Percentiles rank a stretch among this genome's conserved stretches.
These are phyloP conservation scores for Drosophila watanabei DNA, from an alignment of 1,140 invertebrate species.

Conservation along the genomic window DNA sequence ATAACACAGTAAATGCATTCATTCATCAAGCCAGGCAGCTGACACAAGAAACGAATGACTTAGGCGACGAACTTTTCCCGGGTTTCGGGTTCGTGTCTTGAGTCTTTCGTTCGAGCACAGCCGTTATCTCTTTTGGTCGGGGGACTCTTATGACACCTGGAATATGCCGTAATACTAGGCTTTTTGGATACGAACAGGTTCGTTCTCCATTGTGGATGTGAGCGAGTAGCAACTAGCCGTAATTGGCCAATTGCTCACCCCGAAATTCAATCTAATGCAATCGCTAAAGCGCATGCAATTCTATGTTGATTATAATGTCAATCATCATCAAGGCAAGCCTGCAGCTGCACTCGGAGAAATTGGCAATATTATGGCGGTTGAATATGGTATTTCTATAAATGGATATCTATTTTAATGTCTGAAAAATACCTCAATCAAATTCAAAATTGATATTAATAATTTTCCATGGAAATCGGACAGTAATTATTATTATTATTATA, in stretches of 20 bases:
- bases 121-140: slow-evolving; percentile 17
- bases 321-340: slow-evolving; percentile 4
- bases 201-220: slow-evolving; percentile 15
- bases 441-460: not conserved
- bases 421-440: not conserved
- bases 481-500: not conserved
- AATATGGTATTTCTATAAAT: not conserved
- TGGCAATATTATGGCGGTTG: too few relatives aligned
- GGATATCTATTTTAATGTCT: not conserved
- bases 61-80: slow-evolving; percentile 35
- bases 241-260: slow-evolving; percentile 29
- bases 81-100: slow-evolving; percentile 56
- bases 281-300: slow-evolving; percentile 4
- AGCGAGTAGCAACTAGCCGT: not conserved
- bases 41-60: slow-evolving; percentile 24
- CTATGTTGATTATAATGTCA: slow-evolving; percentile 5
- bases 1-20: slow-evolving; percentile 24
- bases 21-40: slow-evolving; percentile 7
- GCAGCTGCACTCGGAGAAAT: not conserved
- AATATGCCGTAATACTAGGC: slow-evolving; percentile 34
- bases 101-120: slow-evolving; percentile 47
- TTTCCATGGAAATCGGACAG: not conserved
- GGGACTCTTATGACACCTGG: slow-evolving; percentile 47
- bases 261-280: slow-evolving; percentile 2
- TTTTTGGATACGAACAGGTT: slow-evolving; percentile 21